These are phyloP conservation scores for Myathropa florea DNA, from an alignment of 2,888 invertebrate species.

Conservation along the genomic window DNA sequence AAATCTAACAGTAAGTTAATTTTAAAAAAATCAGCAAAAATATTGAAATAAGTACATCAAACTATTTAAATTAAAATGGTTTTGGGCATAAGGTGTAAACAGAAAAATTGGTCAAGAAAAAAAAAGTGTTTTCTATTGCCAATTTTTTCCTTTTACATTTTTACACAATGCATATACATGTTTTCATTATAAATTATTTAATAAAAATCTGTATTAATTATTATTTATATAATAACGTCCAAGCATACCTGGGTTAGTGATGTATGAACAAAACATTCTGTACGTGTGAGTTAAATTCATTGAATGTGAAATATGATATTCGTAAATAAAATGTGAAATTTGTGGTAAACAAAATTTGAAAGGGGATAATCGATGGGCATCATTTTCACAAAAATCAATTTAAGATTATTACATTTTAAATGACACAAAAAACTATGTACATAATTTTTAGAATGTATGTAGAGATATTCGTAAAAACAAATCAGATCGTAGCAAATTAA, in stretches of 20 bases:
- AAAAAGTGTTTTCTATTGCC: constrained; percentile 72
- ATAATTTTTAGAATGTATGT: neutral
- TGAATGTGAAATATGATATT: constrained; percentile 14
- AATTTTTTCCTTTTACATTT: constrained; percentile 72
- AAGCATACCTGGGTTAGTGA: constrained; percentile 11
- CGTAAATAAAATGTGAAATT: neutral
- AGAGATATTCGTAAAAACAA: neutral
- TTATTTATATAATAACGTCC: constrained; percentile 14
- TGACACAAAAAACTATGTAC: neutral
- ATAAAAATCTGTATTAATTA: constrained; percentile 8
- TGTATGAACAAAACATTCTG: neutral
- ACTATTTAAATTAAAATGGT: neutral
- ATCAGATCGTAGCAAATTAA: constrained; percentile 8
- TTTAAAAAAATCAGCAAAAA: neutral
- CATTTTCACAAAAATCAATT: too few relatives aligned
- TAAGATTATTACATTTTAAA: too few relatives aligned
- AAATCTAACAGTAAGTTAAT: neutral
- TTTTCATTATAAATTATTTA: constrained; percentile 12
- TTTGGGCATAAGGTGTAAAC: neutral
- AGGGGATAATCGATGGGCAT: too few relatives aligned
- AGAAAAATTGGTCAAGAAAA: constrained; percentile 5
- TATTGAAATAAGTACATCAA: neutral
- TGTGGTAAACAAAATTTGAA: neutral
- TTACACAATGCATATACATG: constrained; percentile 4
- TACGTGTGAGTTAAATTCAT: neutral